phyloP scores from a whole-genome alignment of 92 coral and sea anemone species.

The Porites cylindrica region DNA sequence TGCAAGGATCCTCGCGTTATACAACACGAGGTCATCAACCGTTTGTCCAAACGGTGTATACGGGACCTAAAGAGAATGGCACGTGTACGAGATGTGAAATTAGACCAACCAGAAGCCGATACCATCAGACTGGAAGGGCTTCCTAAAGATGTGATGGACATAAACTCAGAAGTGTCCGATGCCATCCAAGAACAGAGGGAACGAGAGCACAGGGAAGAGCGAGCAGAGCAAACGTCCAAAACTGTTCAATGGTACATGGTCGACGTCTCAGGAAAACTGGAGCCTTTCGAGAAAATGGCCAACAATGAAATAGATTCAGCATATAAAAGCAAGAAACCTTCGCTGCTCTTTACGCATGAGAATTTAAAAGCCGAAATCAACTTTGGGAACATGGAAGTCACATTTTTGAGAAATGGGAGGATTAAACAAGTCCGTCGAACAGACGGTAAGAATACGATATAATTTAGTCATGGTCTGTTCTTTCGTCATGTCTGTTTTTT shows the following conservation, averaged over 20 bases:
- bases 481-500: too few species aligned
- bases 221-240: conserved; percentile 28
- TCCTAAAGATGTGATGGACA: conserved; percentile 41
- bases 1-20: background rate
- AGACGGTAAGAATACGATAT: conserved; percentile 13
- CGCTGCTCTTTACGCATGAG: conserved; percentile 27
- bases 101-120: conserved; percentile 30
- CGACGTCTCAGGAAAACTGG: background rate
- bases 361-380: conserved; percentile 29
- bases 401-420: conserved; percentile 25
- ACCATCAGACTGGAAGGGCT: conserved; percentile 24
- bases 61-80: conserved; percentile 16
- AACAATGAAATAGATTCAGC: conserved; percentile 44
- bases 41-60: conserved; percentile 6
- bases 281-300: conserved; percentile 26
- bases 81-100: conserved; percentile 17
- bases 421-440: conserved; percentile 19
- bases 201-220: conserved; percentile 22
- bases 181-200: conserved; percentile 20
- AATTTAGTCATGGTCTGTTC: background rate
- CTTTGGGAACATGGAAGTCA: conserved; percentile 22
- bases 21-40: conserved; percentile 8
- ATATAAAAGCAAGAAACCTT: conserved; percentile 21
- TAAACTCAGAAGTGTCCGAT: background rate
- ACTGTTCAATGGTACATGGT: conserved; percentile 43